Evolutionary conservation across 2,797 vertebrate species (phyloP).

Genomic region (Microctenopoma lineatum): DNA sequence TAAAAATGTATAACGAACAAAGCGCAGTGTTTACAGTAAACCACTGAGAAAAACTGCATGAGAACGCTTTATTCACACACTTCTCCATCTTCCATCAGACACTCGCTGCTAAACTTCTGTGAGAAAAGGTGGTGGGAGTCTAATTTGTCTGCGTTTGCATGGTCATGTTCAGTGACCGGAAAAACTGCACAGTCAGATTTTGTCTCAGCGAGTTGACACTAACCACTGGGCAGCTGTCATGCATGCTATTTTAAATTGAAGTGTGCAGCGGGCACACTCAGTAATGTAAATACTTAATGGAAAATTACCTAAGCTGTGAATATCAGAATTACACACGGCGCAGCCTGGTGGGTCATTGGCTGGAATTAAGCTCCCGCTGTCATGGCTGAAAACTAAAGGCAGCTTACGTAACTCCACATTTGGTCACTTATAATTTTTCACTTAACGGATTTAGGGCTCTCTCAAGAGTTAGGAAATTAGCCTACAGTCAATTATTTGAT

Average conservation of each 20-base stretch:
- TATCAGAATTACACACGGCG: constrained; percentile 15
- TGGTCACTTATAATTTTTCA: neutral
- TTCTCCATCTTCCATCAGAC: neutral
- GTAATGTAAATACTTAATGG: constrained; percentile 51
- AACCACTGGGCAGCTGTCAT: constrained; percentile 42
- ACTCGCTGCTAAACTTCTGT: neutral
- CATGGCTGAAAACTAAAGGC: constrained; percentile 5
- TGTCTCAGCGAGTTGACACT: constrained; percentile 39
- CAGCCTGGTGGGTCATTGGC: neutral
- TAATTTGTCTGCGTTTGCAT: constrained; percentile 47
- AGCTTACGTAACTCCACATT: neutral
- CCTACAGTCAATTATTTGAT: neutral
- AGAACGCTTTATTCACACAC: neutral
- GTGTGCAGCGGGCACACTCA: constrained; percentile 8
- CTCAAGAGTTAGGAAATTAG: neutral
- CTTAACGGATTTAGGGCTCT: neutral
- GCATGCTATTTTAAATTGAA: constrained; percentile 50
- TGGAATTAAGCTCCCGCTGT: neutral
- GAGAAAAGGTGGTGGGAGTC: constrained; percentile 4
- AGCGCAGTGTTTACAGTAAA: neutral
- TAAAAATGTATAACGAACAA: neutral
- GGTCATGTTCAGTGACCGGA: constrained; percentile 44
- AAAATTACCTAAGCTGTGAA: constrained; percentile 47
- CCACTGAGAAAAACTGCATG: neutral
- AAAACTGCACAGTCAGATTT: constrained; percentile 58